Percentiles rank a stretch among this genome's conserved stretches.
These are phyloP conservation scores for Montipora foliosa DNA, from an alignment of 64 coral and sea anemone genomes.

Conservation along the genomic window DNA sequence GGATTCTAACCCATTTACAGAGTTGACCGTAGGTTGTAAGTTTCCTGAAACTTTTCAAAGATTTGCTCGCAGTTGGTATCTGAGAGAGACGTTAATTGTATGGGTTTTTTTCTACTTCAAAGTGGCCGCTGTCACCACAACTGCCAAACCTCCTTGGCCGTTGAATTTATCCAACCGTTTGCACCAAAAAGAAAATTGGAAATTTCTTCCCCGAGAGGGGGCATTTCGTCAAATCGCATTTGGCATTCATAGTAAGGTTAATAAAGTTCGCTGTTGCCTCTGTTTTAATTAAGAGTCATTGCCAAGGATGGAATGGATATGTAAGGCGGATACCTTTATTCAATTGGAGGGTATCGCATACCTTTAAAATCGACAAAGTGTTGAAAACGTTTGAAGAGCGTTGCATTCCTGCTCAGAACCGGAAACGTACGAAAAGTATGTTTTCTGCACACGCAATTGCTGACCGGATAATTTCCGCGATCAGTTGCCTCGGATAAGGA, in stretches of 20 bases:
- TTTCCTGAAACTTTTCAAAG: slow-evolving; percentile 7
- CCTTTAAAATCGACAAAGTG: slow-evolving; percentile 48
- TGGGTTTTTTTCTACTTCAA: no score
- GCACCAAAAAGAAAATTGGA: no score
- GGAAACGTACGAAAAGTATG: slow-evolving; percentile 61
- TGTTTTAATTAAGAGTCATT: no score
- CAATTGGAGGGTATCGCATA: slow-evolving; percentile 43
- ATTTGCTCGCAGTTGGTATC: slow-evolving; percentile 32
- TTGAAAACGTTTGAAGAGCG: slow-evolving; percentile 61
- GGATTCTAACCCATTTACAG: slow-evolving; percentile 33
- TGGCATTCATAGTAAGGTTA: no score
- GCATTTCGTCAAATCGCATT: no score
- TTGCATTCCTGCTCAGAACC: slow-evolving; percentile 28
- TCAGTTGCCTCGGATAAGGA: slow-evolving; percentile 9
- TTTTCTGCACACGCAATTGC: slow-evolving; percentile 59
- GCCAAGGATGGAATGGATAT: slow-evolving; percentile 11
- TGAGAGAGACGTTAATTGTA: background rate
- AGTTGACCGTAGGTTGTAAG: background rate
- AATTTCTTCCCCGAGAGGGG: no score
- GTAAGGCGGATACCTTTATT: slow-evolving; percentile 35
- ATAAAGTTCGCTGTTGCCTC: no score
- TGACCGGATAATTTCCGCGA: slow-evolving; percentile 23
- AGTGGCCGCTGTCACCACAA: no score
- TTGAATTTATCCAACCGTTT: no score
- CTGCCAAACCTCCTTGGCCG: no score